Evolutionary conservation across 2,797 vertebrate species (phyloP), one percentile per base, ranked within the genome.

Genomic region (Pogonophryne albipinna): DNA sequence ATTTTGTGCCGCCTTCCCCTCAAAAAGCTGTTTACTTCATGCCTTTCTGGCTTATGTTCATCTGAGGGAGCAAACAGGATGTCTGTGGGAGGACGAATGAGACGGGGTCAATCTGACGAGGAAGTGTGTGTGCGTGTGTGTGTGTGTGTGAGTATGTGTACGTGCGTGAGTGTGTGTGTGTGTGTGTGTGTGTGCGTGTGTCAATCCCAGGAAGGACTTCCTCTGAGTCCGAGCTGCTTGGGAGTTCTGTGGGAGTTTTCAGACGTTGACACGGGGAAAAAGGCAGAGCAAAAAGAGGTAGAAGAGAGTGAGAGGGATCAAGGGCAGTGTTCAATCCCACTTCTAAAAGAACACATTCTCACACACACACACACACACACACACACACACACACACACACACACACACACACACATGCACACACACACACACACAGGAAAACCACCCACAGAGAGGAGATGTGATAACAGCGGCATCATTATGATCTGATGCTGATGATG

Each of bases 131-230:
- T n/a, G 76, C 53, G 87, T 87, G 77, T 89, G 86, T 87, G 87
- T 53, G 42, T 87, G 81, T n/a, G 76, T 58, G 51, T 71, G 52
- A 27, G 69, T 31, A 50, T 73, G 74, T 57, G 60, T 38, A 67
- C 63, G 53, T 38, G 69, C 31, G 55, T 88, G 87, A 85, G 85
- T 49, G 44, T 86, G 79, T 20, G 74, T 58, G 51, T 71, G 52
- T 20, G 69, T 23, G 50, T 70, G 74, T 57, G 60, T 27, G 71
- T 55, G 74, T 50, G 65, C 15, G 55, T 46, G 76, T 42, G 71
- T 86, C 91, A 91, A 92, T 93, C 92, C 86, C 92, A 93, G 89
- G 87, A 92, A 90, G 86, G 90, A 89, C 93, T 95, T 95, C 93
- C 92, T 93, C 89, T 88, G 78, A 87, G 78, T 86, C 55, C 2